Percentiles rank a stretch among this genome's conserved stretches.
These are phyloP conservation scores for Mythimna lalbum DNA, from an alignment of 2,888 invertebrate species.

Conservation along the genomic window DNA sequence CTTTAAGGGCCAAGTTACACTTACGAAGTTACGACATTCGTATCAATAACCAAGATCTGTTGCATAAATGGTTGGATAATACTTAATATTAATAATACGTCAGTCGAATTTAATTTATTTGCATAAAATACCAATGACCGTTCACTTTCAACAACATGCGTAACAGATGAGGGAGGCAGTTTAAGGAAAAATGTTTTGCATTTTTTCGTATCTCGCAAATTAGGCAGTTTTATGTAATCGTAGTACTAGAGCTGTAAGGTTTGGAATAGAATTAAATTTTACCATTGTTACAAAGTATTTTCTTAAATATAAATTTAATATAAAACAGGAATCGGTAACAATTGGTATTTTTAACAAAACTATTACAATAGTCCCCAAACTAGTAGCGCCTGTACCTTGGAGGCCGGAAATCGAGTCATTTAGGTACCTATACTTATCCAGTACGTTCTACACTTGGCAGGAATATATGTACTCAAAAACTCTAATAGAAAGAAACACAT, in stretches of 20 bases:
- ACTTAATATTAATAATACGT: conserved; percentile 37
- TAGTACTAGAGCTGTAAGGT: not conserved
- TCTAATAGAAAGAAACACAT: not conserved
- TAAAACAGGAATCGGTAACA: too few relatives aligned
- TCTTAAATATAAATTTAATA: too few relatives aligned
- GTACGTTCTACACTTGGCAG: not conserved
- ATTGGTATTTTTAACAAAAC: too few relatives aligned
- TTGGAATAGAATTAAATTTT: too few relatives aligned
- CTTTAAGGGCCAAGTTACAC: conserved; percentile 48
- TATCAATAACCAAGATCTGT: conserved; percentile 28
- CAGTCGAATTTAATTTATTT: conserved; percentile 39
- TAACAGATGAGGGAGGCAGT: not conserved
- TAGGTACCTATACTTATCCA: not conserved
- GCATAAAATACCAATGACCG: conserved; percentile 8
- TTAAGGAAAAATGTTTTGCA: conserved; percentile 8
- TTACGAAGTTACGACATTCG: conserved; percentile 40
- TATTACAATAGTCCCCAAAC: too few relatives aligned
- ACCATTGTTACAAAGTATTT: too few relatives aligned
- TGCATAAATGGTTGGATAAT: conserved; percentile 59
- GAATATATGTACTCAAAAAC: not conserved
- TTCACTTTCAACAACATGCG: conserved; percentile 33
- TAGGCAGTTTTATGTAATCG: not conserved
- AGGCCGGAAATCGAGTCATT: too few relatives aligned
- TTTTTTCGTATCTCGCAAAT: not conserved
- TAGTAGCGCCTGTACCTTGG: too few relatives aligned